Base-by-base conservation (phyloP, 2,797 vertebrate species). In the Spondyliosoma cantharus region DNA sequence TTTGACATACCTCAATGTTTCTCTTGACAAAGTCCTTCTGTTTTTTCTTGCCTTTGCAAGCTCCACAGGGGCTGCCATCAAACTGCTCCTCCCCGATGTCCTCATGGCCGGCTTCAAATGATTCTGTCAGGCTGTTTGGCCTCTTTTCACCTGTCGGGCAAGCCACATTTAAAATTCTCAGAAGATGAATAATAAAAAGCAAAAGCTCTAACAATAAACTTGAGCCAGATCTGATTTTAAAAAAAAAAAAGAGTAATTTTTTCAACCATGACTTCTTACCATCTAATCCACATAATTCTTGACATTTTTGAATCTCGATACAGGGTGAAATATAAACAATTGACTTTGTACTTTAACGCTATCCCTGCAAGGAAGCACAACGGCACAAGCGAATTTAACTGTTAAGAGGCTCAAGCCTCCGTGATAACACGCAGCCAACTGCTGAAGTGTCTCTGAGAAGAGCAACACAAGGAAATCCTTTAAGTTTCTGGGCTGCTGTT, bases 1-100 rank as follows among this genome's bases (percentile, higher is more conserved):
- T 91, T 81, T 89, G 81, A 93, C 96, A 94, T 95, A 98, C 97
- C 96, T 98, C 95, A 74, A 97, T 97, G 90, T 98, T 98, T 92
- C 94, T 96, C 90, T 94, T 97, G 90, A 98, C 93, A 92, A 97
- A 98, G 95, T 97, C 92, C 79, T 93, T 94, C 75, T 95, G 94
- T 87, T 73, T 94, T 70, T 64, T 90, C 91, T 94, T 96, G 89
- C 71, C 81, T 80, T 80, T 90, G 69, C 66, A 71, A 78, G 80
- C 71, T 59, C 71, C 80, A 74, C 37, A 65, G 66, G 62, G 83
- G 69, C 88, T 92, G 86, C 69, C 27, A 82, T 90, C 84, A 80
- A 85, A 63, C 16, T 70, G 71, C 60, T 90, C 87, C 67, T 79
- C 80, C 29, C 49, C 84, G 19, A 60, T 80, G 65, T 86, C 88